Base-by-base conservation (phyloP, 2,113 vertebrate species). In the Galeopterus variegatus region DNA sequence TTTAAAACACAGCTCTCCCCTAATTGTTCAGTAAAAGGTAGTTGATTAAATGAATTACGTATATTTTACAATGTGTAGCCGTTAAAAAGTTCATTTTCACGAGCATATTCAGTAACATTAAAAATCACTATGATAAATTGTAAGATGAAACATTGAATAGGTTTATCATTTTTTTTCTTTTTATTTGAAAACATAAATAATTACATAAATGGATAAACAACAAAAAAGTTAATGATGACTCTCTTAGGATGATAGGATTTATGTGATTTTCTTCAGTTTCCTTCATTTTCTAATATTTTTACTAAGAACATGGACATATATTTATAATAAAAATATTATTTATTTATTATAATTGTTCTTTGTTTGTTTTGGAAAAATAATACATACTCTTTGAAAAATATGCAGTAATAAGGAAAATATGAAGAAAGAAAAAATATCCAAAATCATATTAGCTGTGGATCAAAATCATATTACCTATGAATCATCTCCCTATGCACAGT, bases 41-140 rank as follows among this genome's bases (percentile, higher is more conserved):
- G 92, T 76, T 85, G 86, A 65, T 93, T 94, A 84, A 90, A 88
- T 93, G 94, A 96, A 95, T 97, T 85, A 94, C 85, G 94, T 81
- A 48, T 96, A 95, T 91, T 91, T 97, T 76, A 83, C 69, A 85
- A 76, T 58, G 45, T 72, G 52, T 11, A 76, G 70, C 70, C 92
- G 85, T 94, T 95, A 72, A 88, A 95, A 96, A 72, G 64, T 50
- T n/a, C 69, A 92, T 79, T 96, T 96, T 87, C 64, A n/a, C n/a
- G 60, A 95, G 88, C 94, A 79, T 90, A 77, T 82, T 86, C 28
- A 31, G 23, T 58, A 73, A 79, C 92, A 94, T 95, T 95, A 94
- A 95, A 95, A 95, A 87, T 95, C n/a, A 24, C 70, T 90, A 93
- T 73, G 70, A 88, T 77, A 88, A 84, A 54, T 65, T 96, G 14